A percentile compares a stretch with the other conserved stretches of the same genome.
phyloP scores from a whole-genome alignment of 2,797 vertebrate species.

The Anguilla pacifica region DNA sequence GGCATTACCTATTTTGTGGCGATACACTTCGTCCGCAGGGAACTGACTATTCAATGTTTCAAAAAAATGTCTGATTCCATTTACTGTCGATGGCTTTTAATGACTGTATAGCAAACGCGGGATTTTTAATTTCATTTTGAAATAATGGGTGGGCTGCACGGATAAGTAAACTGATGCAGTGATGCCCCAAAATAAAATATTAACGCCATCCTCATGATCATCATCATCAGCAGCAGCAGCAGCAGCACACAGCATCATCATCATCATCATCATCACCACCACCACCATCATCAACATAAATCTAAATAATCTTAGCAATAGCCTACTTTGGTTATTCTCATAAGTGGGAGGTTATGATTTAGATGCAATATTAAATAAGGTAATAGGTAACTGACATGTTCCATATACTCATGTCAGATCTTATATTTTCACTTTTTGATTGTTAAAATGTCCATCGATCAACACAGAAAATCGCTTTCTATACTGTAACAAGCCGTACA shows the following conservation, averaged over 20 bases:
- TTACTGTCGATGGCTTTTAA: background rate
- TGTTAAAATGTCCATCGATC: background rate
- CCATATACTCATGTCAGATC: background rate
- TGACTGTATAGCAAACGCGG: background rate
- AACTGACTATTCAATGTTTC: background rate
- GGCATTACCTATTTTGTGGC: background rate
- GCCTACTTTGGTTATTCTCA: background rate
- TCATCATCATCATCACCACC: background rate
- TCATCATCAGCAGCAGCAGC: background rate
- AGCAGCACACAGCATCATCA: background rate
- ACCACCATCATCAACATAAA: background rate
- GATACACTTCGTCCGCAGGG: background rate
- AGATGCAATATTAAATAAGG: background rate
- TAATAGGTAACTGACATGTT: background rate
- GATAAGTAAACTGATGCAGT: background rate
- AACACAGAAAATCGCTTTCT: background rate
- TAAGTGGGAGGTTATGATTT: background rate
- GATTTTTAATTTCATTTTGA: background rate
- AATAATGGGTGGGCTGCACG: background rate
- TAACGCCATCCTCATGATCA: background rate
- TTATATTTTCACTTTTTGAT: background rate
- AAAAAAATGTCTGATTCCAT: conserved; percentile 6
- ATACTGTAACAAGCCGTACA: background rate
- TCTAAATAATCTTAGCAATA: background rate
- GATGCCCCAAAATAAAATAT: background rate